Evolutionary conservation across 2,888 invertebrate species (phyloP).

Genomic region (Coenonympha arcania): DNA sequence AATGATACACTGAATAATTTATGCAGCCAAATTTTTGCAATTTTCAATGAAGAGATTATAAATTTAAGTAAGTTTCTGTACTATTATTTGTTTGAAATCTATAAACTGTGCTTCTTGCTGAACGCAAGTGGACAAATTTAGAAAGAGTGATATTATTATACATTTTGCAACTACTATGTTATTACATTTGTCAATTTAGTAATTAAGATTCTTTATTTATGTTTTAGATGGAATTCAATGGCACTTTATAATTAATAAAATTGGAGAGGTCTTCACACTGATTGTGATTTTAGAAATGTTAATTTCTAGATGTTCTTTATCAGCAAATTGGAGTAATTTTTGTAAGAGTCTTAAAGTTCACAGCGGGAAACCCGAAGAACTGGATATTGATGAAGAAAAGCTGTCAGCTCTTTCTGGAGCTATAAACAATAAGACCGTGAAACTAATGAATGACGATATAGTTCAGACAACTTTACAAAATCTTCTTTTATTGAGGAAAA

Average conservation of each 20-base stretch:
- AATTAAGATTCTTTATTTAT: too few species aligned
- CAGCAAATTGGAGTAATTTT: slow-evolving; percentile 83
- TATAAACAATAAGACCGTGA: slow-evolving; percentile 79
- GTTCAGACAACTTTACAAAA: slow-evolving; percentile 75
- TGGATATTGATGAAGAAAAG: slow-evolving; percentile 75
- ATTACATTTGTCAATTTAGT: too few species aligned
- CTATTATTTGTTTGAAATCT: neutral
- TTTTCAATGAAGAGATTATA: slow-evolving; percentile 72
- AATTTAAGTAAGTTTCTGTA: slow-evolving; percentile 54
- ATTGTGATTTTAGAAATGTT: slow-evolving; percentile 78
- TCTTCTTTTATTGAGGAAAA: slow-evolving; percentile 52
- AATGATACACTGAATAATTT: slow-evolving; percentile 81
- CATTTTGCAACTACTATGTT: too few species aligned
- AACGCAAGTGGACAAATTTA: too few species aligned
- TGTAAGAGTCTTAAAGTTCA: slow-evolving; percentile 81
- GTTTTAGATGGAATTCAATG: slow-evolving; percentile 64
- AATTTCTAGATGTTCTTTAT: slow-evolving; percentile 57
- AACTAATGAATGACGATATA: slow-evolving; percentile 80
- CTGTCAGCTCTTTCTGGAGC: slow-evolving; percentile 80
- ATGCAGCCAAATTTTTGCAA: slow-evolving; percentile 82
- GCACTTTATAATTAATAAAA: slow-evolving; percentile 68
- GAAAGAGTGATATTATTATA: too few species aligned
- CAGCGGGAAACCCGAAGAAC: slow-evolving; percentile 76
- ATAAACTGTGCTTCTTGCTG: too few species aligned
- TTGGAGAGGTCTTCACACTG: slow-evolving; percentile 79